These are phyloP conservation scores for Melolontha melolontha DNA, from an alignment of 2,888 invertebrate species.

Conservation along the genomic window DNA sequence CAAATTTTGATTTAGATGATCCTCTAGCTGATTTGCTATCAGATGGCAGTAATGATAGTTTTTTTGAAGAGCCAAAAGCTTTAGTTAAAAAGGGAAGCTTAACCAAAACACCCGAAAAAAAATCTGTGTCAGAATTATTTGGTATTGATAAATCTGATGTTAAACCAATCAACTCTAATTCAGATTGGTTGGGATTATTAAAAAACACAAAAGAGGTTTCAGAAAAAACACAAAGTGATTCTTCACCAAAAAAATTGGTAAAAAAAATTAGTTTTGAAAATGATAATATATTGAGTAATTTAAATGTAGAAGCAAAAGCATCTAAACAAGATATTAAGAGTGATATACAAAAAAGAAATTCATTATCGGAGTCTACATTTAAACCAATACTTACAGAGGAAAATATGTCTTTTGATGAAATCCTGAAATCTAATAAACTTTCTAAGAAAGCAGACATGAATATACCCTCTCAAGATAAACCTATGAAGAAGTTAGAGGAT, in stretches of 20 bases:
- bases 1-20: constrained; percentile 65
- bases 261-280: constrained; percentile 59
- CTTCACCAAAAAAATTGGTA: constrained; percentile 26
- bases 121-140: constrained; percentile 57
- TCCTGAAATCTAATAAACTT: constrained; percentile 57
- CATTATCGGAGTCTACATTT: constrained; percentile 60
- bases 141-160: constrained; percentile 51
- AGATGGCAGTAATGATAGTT: constrained; percentile 79
- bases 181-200: constrained; percentile 56
- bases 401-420: constrained; percentile 59
- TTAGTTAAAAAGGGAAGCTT: constrained; percentile 53
- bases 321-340: constrained; percentile 43
- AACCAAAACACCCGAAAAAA: constrained; percentile 57
- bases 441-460: constrained; percentile 43
- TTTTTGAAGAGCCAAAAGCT: constrained; percentile 73
- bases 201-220: constrained; percentile 42
- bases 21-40: constrained; percentile 75
- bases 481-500: constrained; percentile 59
- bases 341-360: constrained; percentile 52
- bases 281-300: constrained; percentile 58
- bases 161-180: constrained; percentile 50
- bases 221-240: constrained; percentile 37
- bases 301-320: constrained; percentile 52
- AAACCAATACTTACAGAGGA: constrained; percentile 52
- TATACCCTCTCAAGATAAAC: constrained; percentile 58